These are phyloP conservation scores for Tachycineta bicolor DNA, from an alignment of 2,113 vertebrate genomes.

Conservation along the genomic window DNA sequence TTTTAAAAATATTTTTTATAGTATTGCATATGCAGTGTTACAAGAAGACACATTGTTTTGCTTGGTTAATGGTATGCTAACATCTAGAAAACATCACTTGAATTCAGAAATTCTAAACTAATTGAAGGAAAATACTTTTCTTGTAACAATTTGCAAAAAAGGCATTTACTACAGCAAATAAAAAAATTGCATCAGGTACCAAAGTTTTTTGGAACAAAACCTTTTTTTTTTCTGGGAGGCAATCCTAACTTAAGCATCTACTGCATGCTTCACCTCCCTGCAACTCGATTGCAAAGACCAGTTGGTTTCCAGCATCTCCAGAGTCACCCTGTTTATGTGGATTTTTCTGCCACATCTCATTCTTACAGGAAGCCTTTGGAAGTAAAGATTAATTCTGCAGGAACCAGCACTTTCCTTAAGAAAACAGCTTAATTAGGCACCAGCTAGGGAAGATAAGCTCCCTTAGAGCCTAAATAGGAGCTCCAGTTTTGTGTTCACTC, in stretches of 20 bases:
- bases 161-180: background rate
- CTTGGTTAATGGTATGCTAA: background rate
- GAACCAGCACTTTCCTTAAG: background rate
- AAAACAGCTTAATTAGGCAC: background rate
- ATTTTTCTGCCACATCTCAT: background rate
- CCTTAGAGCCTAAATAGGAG: background rate
- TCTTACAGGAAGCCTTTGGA: background rate
- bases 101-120: background rate
- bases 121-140: background rate
- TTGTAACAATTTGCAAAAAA: background rate
- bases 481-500: background rate
- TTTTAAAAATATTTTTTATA: background rate
- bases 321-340: background rate
- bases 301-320: background rate
- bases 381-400: background rate
- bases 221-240: background rate
- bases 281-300: background rate
- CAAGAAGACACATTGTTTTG: background rate
- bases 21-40: background rate
- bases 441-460: background rate
- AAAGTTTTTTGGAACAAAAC: background rate
- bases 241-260: background rate
- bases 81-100: background rate
- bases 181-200: background rate
- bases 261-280: rapidly evolving